Conservation (phyloP, 2,113 vertebrate species). For the Thomomys bottae region DNA sequence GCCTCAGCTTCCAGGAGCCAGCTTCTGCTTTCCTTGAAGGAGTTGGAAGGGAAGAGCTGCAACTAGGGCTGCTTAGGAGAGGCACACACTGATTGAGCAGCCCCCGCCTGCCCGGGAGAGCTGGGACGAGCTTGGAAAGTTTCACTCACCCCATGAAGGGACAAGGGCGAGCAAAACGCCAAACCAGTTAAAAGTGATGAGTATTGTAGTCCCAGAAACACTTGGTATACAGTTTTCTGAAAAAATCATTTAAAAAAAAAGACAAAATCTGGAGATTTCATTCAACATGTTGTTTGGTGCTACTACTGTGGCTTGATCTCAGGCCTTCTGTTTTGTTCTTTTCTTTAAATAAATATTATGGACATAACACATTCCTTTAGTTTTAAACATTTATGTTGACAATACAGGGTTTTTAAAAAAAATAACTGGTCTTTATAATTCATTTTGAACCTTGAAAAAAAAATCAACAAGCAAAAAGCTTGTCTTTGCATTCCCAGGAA, state of each 20-base stretch:
- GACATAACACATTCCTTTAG: not conserved
- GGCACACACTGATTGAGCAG: no score
- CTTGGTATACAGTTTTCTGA: not conserved
- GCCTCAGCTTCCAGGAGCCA: not conserved
- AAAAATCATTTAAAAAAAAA: no score
- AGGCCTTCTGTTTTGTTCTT: not conserved
- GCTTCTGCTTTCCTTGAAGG: rapidly evolving
- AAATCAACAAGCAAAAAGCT: not conserved
- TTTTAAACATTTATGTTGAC: not conserved
- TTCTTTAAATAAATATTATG: not conserved
- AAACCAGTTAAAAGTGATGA: no score
- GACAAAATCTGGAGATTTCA: not conserved
- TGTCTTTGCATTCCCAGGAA: not conserved
- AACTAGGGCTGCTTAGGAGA: not conserved
- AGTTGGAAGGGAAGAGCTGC: rapidly evolving
- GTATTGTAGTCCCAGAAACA: not conserved
- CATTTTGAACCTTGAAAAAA: not conserved
- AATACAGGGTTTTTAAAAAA: not conserved
- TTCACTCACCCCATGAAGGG: no score
- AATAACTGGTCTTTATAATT: constrained; percentile 32
- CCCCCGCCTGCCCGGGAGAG: no score
- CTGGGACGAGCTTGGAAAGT: no score
- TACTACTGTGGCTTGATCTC: no score
- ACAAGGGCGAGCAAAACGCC: no score
- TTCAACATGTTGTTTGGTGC: no score